Percentiles rank a stretch among this genome's conserved stretches.
Conservation (phyloP, 2,888 invertebrate species). For the Cosmia pyralina region DNA sequence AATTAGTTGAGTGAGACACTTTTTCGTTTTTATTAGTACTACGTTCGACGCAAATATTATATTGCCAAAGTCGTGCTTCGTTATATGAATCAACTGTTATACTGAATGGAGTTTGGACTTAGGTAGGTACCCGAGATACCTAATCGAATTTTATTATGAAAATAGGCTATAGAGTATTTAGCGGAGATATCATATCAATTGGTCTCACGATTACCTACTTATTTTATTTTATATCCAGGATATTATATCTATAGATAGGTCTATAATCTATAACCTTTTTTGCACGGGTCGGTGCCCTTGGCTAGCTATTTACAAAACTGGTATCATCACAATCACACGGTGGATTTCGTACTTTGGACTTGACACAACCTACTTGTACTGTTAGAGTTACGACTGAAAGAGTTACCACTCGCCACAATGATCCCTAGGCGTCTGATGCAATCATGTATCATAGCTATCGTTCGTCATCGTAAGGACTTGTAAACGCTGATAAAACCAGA, state of each 20-base stretch:
- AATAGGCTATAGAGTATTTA: constrained; percentile 22
- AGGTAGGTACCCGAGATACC: background rate
- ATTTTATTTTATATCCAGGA: constrained; percentile 15
- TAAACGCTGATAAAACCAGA: background rate
- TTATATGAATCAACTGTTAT: constrained; percentile 33
- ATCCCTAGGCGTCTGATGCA: constrained; percentile 24
- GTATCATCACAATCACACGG: constrained; percentile 8
- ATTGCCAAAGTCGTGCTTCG: constrained; percentile 61
- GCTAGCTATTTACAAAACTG: constrained; percentile 1
- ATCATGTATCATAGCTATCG: background rate
- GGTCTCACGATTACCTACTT: background rate
- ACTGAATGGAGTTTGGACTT: constrained; percentile 53
- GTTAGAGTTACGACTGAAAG: background rate
- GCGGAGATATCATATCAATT: constrained; percentile 36
- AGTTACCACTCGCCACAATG: background rate
- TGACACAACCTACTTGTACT: background rate
- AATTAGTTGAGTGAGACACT: constrained; percentile 3
- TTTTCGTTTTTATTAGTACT: background rate
- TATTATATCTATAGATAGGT: background rate
- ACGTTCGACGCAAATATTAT: constrained; percentile 59
- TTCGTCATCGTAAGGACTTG: background rate
- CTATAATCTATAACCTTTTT: background rate
- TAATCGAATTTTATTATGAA: constrained; percentile 40
- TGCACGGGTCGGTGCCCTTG: constrained; percentile 10
- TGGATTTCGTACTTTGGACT: constrained; percentile 40